A percentile compares a stretch with the other conserved stretches of the same genome.
phyloP scores from a whole-genome alignment of 2,797 vertebrate genomes.

The Sebastes paucispinis region DNA sequence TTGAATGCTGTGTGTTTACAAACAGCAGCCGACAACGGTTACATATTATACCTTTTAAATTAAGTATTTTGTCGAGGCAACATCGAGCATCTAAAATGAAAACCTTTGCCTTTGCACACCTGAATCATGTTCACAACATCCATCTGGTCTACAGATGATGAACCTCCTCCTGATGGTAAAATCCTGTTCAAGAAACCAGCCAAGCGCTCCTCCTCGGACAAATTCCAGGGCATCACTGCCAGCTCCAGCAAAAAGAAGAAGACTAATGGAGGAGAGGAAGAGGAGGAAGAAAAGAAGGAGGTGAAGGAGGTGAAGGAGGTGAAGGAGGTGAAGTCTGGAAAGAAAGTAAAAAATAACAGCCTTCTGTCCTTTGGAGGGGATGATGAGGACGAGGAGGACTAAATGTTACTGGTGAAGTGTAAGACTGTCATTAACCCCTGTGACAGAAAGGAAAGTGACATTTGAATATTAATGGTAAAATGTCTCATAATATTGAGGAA shows the following conservation, averaged over 20 bases:
- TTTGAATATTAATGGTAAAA: background rate
- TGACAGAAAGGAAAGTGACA: background rate
- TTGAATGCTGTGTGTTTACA: too few relatives aligned
- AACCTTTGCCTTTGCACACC: background rate
- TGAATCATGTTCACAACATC: background rate
- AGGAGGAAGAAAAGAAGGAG: conserved; percentile 59
- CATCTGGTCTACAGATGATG: conserved; percentile 77
- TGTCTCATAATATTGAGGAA: background rate
- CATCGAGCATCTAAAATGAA: background rate
- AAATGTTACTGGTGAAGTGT: background rate
- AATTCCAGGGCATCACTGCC: conserved; percentile 89
- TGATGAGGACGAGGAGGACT: conserved; percentile 89
- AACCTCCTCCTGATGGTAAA: conserved; percentile 87
- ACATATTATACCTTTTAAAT: too few relatives aligned
- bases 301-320: conserved; percentile 52
- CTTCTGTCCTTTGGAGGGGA: conserved; percentile 94
- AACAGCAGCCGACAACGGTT: too few relatives aligned
- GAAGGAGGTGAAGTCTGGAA: conserved; percentile 78
- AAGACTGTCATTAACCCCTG: background rate
- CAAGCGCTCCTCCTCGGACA: conserved; percentile 87
- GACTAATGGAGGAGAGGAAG: conserved; percentile 76
- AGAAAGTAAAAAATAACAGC: conserved; percentile 93
- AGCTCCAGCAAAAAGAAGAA: conserved; percentile 94
- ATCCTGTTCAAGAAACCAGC: conserved; percentile 94
- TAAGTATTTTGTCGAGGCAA: background rate